Percentiles rank a stretch among this genome's conserved stretches.
These are phyloP conservation scores for Pao palembangensis DNA, from an alignment of 2,113 vertebrate genomes.

Conservation along the genomic window DNA sequence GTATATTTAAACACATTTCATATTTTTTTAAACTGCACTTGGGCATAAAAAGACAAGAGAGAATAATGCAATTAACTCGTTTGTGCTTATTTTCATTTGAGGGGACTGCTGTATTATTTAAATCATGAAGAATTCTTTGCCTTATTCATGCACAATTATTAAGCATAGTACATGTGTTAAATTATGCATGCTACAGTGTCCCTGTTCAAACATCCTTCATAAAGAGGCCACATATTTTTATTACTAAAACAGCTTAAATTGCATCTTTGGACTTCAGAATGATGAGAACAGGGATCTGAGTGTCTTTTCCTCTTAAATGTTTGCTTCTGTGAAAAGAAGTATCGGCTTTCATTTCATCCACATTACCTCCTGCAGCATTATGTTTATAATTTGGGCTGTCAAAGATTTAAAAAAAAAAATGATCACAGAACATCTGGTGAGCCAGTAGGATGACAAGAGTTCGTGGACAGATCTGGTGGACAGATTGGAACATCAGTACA, in stretches of 20 bases:
- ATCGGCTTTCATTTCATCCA: too few species aligned
- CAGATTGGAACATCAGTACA: too few species aligned
- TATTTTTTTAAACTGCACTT: neutral
- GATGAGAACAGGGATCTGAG: constrained; percentile 32
- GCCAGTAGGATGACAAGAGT: too few species aligned
- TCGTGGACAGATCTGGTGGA: too few species aligned
- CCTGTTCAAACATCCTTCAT: constrained; percentile 36
- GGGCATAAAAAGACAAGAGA: constrained; percentile 5
- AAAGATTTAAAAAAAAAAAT: too few species aligned
- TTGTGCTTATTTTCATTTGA: constrained; percentile 17
- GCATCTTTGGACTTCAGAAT: constrained; percentile 33
- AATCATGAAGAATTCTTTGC: constrained; percentile 29
- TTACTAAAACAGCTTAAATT: constrained; percentile 34
- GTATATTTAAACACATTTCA: too few species aligned
- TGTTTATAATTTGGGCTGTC: too few species aligned
- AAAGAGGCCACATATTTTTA: constrained; percentile 35
- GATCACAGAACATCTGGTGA: too few species aligned
- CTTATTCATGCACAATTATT: constrained; percentile 38
- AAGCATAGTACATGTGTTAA: constrained; percentile 27
- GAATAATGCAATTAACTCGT: neutral
- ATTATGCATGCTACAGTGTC: constrained; percentile 43
- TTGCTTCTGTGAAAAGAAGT: too few species aligned
- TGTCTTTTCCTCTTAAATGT: too few species aligned
- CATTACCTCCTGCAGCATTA: too few species aligned
- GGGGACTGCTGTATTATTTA: constrained; percentile 30